Percentiles rank a stretch among this genome's conserved stretches.
Conservation (phyloP, 2,888 invertebrate genomes). For the Spisula solida region DNA sequence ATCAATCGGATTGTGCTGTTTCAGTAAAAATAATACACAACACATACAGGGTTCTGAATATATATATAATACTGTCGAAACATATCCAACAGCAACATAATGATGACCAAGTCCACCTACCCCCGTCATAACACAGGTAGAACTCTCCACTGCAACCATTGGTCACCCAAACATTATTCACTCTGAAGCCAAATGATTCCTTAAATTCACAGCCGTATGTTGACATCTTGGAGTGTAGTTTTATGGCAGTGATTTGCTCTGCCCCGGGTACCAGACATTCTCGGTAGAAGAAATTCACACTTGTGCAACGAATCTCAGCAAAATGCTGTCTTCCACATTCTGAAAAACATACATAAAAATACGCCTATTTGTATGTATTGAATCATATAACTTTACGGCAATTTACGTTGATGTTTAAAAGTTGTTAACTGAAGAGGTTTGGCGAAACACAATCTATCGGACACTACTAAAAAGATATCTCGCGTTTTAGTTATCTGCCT, state of each 20-base stretch:
- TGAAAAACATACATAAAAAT: slow-evolving; percentile 43
- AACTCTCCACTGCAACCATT: slow-evolving; percentile 68
- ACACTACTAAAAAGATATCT: too few species aligned
- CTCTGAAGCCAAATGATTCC: slow-evolving; percentile 61
- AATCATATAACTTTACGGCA: too few species aligned
- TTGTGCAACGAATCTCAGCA: slow-evolving; percentile 47
- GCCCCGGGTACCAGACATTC: slow-evolving; percentile 66
- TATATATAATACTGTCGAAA: too few species aligned
- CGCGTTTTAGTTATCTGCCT: too few species aligned
- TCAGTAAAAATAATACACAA: too few species aligned
- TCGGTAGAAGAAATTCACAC: slow-evolving; percentile 59
- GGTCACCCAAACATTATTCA: slow-evolving; percentile 66
- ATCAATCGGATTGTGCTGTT: too few species aligned
- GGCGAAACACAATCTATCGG: too few species aligned
- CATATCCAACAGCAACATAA: too few species aligned
- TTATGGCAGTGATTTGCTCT: slow-evolving; percentile 49
- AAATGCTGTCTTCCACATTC: slow-evolving; percentile 57
- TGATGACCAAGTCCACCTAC: slow-evolving; percentile 32
- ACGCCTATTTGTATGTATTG: too few species aligned
- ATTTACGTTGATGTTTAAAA: too few species aligned
- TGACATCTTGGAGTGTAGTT: slow-evolving; percentile 54
- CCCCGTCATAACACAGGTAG: slow-evolving; percentile 65
- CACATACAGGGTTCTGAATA: too few species aligned
- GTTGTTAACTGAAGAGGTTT: too few species aligned
- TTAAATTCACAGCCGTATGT: slow-evolving; percentile 47